phyloP scores from a whole-genome alignment of 2,113 vertebrate genomes.

The Micromys minutus region DNA sequence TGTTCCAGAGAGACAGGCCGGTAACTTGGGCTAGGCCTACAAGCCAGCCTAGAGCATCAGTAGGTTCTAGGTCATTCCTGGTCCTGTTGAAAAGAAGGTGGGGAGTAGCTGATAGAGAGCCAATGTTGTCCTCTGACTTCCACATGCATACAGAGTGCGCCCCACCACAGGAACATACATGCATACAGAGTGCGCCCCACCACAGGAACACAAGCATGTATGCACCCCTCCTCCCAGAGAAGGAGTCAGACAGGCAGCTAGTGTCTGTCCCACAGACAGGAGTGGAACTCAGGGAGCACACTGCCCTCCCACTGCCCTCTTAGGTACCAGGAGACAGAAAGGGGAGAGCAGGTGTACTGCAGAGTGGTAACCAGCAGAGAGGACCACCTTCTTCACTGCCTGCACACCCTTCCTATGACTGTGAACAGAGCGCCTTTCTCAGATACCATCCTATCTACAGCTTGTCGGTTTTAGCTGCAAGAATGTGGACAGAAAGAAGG shows the following conservation, averaged over 20 bases:
- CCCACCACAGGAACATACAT: not conserved
- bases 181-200: not conserved
- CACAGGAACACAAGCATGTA: not conserved
- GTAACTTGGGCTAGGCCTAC: not conserved
- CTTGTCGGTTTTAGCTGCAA: not conserved
- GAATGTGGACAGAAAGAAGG: not conserved
- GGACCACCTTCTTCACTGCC: not conserved
- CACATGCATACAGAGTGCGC: not conserved
- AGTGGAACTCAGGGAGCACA: not conserved
- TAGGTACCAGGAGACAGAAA: not conserved
- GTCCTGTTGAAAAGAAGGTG: not conserved
- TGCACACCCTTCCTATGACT: not conserved
- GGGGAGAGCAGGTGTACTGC: not conserved
- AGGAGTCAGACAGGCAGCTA: not conserved
- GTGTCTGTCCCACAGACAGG: not conserved
- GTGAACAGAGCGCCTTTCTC: not conserved
- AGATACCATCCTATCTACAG: not conserved
- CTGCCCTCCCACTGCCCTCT: not conserved
- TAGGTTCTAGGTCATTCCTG: not conserved
- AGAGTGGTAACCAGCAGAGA: not conserved
- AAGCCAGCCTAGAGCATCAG: not conserved
- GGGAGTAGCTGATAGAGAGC: too few species aligned
- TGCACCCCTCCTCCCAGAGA: not conserved
- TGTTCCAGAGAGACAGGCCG: not conserved
- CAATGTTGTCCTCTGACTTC: not conserved